These are phyloP conservation scores for Leptosomus discolor DNA, from an alignment of 2,113 vertebrate genomes.

Conservation along the genomic window DNA sequence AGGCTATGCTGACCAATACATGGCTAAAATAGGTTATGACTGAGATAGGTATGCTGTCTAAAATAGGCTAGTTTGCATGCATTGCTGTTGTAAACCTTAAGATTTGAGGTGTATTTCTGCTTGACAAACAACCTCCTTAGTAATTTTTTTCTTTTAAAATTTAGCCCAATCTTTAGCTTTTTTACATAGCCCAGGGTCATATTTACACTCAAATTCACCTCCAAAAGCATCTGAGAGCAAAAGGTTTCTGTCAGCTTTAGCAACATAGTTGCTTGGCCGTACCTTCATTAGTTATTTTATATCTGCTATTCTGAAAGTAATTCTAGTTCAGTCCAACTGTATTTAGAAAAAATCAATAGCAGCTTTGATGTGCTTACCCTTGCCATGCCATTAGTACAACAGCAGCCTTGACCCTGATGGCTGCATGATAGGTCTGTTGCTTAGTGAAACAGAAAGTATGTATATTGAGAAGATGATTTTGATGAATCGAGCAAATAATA, in stretches of 20 bases:
- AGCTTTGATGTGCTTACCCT: neutral
- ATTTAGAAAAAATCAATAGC: constrained; percentile 20
- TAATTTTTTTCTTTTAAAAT: neutral
- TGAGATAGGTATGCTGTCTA: neutral
- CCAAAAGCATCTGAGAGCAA: neutral
- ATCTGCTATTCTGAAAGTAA: neutral
- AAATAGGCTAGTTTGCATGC: neutral
- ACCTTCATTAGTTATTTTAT: neutral
- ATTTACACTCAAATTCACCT: neutral
- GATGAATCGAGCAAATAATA: neutral
- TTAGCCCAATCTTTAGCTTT: neutral
- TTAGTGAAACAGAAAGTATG: neutral
- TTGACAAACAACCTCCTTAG: neutral
- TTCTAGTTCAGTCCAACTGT: neutral
- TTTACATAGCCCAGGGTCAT: neutral
- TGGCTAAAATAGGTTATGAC: neutral
- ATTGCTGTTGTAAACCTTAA: neutral
- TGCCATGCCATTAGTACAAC: neutral
- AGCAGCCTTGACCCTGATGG: neutral
- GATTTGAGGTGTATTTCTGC: neutral
- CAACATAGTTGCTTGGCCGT: neutral
- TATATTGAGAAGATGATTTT: neutral
- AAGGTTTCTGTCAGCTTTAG: neutral
- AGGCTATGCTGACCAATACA: neutral
- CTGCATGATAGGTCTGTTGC: neutral